phyloP scores from a whole-genome alignment of 2,797 vertebrate species.

The Centroberyx gerrardi region DNA sequence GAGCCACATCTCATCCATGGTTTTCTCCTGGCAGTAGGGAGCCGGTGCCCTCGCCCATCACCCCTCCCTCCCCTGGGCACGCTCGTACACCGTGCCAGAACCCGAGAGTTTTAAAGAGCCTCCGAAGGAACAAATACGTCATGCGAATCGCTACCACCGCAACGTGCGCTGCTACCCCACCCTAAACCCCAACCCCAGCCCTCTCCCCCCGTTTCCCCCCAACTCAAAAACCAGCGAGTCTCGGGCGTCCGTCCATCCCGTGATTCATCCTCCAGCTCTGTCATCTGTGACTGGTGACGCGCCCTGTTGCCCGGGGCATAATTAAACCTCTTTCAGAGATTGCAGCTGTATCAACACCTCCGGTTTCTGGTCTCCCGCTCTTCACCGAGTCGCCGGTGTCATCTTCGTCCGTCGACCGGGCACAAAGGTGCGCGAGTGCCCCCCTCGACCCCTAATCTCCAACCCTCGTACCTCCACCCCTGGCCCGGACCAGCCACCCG shows the following conservation, averaged over 20 bases:
- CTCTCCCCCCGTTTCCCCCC: conserved; percentile 41
- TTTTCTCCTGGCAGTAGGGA: conserved; percentile 51
- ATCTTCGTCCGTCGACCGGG: conserved; percentile 41
- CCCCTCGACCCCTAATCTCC: conserved; percentile 28
- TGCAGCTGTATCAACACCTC: conserved; percentile 63
- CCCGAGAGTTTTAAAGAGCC: conserved; percentile 50
- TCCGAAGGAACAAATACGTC: conserved; percentile 63
- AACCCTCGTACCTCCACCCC: conserved; percentile 59
- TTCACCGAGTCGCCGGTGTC: conserved; percentile 31
- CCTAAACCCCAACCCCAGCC: conserved; percentile 49
- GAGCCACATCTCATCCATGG: conserved; percentile 48
- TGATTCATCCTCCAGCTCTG: conserved; percentile 71
- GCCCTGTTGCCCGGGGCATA: conserved; percentile 53
- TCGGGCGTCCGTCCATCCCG: conserved; percentile 64
- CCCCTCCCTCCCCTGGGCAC: conserved; percentile 38
- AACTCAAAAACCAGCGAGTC: conserved; percentile 58
- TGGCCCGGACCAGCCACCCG: conserved; percentile 54
- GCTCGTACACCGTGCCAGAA: conserved; percentile 54
- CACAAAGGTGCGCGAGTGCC: conserved; percentile 7
- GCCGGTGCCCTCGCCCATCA: conserved; percentile 41
- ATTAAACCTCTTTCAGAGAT: conserved; percentile 58
- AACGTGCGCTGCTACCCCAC: conserved; percentile 45
- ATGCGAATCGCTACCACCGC: conserved; percentile 33
- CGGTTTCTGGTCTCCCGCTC: conserved; percentile 25
- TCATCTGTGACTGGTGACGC: conserved; percentile 73